Base-by-base conservation (phyloP, 2,888 invertebrate species). In the Cheilosia impressa region DNA sequence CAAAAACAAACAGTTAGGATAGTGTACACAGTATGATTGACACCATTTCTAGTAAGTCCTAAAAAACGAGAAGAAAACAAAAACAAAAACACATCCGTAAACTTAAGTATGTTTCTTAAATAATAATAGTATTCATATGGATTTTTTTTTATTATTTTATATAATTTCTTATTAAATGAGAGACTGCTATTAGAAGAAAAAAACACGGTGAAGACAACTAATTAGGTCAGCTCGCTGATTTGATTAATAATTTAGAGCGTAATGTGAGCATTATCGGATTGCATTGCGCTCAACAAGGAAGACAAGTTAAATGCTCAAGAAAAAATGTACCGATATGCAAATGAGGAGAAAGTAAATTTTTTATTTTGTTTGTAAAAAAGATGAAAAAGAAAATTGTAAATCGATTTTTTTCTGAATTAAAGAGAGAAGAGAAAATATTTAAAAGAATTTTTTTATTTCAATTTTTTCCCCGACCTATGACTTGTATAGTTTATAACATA, bases 181-280 rank as follows among this genome's bases (percentile, higher is more conserved):
- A 85, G 85, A 81, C 81, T 81, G 92, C 90, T 89, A 91, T 81
- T 89, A 91, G 85, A 89, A 60, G n/a, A 55, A 76, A 43, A 55
- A 76, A 43, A 50, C 31, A 41, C 15, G 41, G 31, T 41, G 41
- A 66, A 57, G 41, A 47, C 43, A 53, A 31, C 7, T 34, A 41
- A 60, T 55, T 68, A 60, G 50, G 57, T 78, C 78, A 78, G 78
- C 62, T 68, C 45, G 57, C 77, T 77, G 69, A 34, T 66, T 75
- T 83, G 65, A 68, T 55, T 58, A 66, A 76, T 53, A 66, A 71
- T 24, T 52, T 52, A 68, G 34, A 55, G 63, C 68, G 53, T 65
- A 41, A 71, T 55, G 81, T 45, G 4, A 65, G 71, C 43, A 3
- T 68, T 73, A 55, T 84, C 83, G 79, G 72, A 24, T 77, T 62